phyloP scores from a whole-genome alignment of 2,888 invertebrate species.

The Nymphalis polychloros region DNA sequence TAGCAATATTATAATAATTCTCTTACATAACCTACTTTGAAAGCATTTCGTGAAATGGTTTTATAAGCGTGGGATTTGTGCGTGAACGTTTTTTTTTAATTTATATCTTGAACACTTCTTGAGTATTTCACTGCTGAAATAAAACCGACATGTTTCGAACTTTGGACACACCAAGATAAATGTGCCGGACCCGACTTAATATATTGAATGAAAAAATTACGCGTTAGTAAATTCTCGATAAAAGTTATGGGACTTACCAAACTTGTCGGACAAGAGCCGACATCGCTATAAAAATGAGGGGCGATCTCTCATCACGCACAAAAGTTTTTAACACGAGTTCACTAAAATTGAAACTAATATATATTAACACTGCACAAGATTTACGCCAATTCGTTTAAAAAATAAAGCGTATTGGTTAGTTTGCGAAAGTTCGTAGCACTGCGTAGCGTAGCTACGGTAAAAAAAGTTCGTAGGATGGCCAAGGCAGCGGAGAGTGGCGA shows the following conservation, averaged over 20 bases:
- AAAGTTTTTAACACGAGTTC: slow-evolving; percentile 63
- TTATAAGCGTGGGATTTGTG: slow-evolving; percentile 81
- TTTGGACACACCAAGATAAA: slow-evolving; percentile 5
- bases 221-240: slow-evolving; percentile 30
- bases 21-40: slow-evolving; percentile 55
- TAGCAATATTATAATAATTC: slow-evolving; percentile 22
- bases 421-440: slow-evolving; percentile 47
- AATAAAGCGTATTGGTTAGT: slow-evolving; percentile 45
- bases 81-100: slow-evolving; percentile 61
- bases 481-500: slow-evolving; percentile 49
- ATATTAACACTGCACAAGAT: slow-evolving; percentile 61
- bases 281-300: slow-evolving; percentile 78
- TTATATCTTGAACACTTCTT: slow-evolving; percentile 64
- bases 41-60: slow-evolving; percentile 82
- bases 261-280: slow-evolving; percentile 80
- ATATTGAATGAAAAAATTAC: slow-evolving; percentile 14
- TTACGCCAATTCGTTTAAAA: slow-evolving; percentile 45
- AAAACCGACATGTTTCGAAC: slow-evolving; percentile 41
- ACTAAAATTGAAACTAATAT: slow-evolving; percentile 47
- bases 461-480: slow-evolving; percentile 67
- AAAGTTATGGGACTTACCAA: slow-evolving; percentile 70
- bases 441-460: slow-evolving; percentile 57
- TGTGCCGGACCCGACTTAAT: not conserved
- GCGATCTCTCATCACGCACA: slow-evolving; percentile 74
- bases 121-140: slow-evolving; percentile 73